These are phyloP conservation scores for Limonius californicus DNA, from an alignment of 1,140 invertebrate genomes.

Conservation along the genomic window DNA sequence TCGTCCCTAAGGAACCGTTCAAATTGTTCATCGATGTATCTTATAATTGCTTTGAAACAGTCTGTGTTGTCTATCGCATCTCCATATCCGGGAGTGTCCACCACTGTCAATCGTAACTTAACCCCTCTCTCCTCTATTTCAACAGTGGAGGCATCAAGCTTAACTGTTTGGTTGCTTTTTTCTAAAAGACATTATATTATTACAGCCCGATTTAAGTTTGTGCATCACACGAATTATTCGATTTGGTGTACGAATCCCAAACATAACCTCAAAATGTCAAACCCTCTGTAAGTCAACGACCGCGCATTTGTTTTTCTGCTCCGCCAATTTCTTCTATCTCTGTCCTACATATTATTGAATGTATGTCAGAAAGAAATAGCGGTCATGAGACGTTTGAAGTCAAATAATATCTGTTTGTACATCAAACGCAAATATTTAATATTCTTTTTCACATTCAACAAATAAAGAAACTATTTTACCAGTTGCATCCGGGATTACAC, in stretches of 20 bases:
- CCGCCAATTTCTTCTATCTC: no score
- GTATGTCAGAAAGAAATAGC: not conserved
- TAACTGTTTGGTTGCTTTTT: constrained; percentile 85
- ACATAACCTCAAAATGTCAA: no score
- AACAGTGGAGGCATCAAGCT: constrained; percentile 85
- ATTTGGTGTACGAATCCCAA: no score
- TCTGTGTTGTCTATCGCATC: constrained; percentile 98
- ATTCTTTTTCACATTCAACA: no score
- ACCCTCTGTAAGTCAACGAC: no score
- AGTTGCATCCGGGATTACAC: constrained; percentile 79
- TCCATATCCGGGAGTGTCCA: constrained; percentile 98
- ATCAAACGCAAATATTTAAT: not conserved
- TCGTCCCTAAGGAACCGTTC: constrained; percentile 88
- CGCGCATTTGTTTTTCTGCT: no score
- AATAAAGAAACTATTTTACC: constrained; percentile 53
- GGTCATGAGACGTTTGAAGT: no score
- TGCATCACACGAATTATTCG: no score
- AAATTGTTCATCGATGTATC: constrained; percentile 93
- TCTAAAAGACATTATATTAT: constrained; percentile 52
- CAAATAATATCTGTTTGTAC: no score
- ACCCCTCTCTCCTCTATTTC: constrained; percentile 93
- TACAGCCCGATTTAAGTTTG: not conserved
- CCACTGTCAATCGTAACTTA: constrained; percentile 83
- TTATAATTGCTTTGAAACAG: constrained; percentile 84
- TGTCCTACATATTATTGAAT: not conserved